These are phyloP conservation scores for Anolis carolinensis DNA, from an alignment of 2,113 vertebrate genomes.

Conservation along the genomic window DNA sequence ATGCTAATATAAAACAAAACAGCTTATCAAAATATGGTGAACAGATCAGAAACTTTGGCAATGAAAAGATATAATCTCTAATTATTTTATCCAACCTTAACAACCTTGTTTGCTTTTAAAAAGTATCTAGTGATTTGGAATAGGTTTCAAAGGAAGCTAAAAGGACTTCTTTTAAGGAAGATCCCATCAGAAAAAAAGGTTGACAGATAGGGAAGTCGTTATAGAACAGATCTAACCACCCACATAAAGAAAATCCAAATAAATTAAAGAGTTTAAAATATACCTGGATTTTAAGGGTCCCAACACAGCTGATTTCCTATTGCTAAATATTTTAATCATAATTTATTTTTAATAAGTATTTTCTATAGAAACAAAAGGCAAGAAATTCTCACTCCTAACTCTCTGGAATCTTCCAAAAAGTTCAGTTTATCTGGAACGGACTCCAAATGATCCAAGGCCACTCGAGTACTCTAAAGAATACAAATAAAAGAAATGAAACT, in stretches of 20 bases:
- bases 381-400: slow-evolving; percentile 79
- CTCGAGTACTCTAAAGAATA: slow-evolving; percentile 83
- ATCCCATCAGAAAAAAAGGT: not conserved
- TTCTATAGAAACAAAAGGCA: slow-evolving; percentile 59
- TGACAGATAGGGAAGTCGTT: not conserved
- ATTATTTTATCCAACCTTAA: not conserved
- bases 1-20: slow-evolving; percentile 16
- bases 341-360: slow-evolving; percentile 16
- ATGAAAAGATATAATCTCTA: not conserved
- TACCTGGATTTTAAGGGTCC: slow-evolving; percentile 21
- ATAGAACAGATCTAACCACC: not conserved
- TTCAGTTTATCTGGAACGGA: slow-evolving; percentile 88
- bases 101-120: not conserved
- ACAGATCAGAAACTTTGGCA: not conserved
- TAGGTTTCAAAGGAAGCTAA: not conserved
- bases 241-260: not conserved
- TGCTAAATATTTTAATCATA: slow-evolving; percentile 21
- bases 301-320: slow-evolving; percentile 32
- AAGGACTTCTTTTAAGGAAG: not conserved
- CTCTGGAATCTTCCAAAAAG: slow-evolving; percentile 85
- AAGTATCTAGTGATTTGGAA: not conserved
- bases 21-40: slow-evolving; percentile 30
- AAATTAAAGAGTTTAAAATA: slow-evolving; percentile 13
- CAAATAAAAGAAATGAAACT: slow-evolving; percentile 34
- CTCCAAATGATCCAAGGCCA: slow-evolving; percentile 89